phyloP scores from a whole-genome alignment of 2,113 vertebrate genomes.

The Chlamydotis undulata region DNA sequence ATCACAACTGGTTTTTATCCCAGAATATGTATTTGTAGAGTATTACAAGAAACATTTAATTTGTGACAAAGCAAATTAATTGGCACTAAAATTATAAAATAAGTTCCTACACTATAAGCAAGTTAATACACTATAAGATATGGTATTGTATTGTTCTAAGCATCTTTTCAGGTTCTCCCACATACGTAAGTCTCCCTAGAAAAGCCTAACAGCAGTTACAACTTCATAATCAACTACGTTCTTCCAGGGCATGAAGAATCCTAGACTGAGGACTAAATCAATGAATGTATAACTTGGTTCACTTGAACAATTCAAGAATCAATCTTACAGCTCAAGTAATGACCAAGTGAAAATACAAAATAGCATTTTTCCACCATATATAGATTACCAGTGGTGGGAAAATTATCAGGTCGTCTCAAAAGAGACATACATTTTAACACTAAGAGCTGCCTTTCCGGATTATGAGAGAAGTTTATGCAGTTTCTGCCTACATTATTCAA shows the following conservation, averaged over 20 bases:
- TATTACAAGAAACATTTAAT: neutral
- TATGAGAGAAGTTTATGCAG: neutral
- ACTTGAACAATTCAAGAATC: neutral
- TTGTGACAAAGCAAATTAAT: neutral
- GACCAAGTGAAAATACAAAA: neutral
- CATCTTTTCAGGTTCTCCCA: neutral
- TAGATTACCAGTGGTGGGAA: neutral
- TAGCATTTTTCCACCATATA: neutral
- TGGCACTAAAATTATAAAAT: neutral
- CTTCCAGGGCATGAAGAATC: neutral
- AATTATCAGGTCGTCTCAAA: neutral
- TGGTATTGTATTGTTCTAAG: neutral
- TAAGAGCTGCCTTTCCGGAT: neutral
- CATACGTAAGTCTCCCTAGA: neutral
- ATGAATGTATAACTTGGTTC: neutral
- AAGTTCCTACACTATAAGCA: neutral
- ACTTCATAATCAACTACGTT: neutral
- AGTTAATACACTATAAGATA: neutral
- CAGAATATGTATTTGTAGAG: neutral
- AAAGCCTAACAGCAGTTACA: neutral
- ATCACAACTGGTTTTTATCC: neutral
- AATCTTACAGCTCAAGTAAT: neutral
- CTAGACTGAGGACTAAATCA: neutral
- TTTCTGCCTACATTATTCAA: neutral
- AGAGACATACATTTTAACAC: neutral